phyloP scores from a whole-genome alignment of 2,888 invertebrate species.

The Epirrita christyi region DNA sequence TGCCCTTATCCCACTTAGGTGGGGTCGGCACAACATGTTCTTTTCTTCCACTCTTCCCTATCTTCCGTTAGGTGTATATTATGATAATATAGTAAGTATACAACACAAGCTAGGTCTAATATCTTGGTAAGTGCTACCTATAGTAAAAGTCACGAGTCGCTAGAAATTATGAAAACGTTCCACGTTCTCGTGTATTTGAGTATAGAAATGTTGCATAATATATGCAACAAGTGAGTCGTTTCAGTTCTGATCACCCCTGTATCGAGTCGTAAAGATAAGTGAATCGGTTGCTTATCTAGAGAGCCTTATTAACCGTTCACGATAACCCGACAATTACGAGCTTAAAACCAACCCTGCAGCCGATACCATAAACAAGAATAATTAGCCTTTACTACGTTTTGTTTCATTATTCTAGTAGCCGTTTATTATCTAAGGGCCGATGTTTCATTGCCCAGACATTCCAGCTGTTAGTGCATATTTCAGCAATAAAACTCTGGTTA shows the following conservation, averaged over 20 bases:
- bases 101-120: too few species aligned
- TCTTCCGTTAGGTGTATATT: too few species aligned
- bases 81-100: too few species aligned
- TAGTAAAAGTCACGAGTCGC: too few species aligned
- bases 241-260: conserved; percentile 36
- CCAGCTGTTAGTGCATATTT: conserved; percentile 3
- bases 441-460: conserved; percentile 16
- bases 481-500: conserved; percentile 2
- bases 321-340: conserved; percentile 69
- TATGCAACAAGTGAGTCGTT: conserved; percentile 13
- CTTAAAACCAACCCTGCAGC: conserved; percentile 41
- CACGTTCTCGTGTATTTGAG: too few species aligned
- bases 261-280: conserved; percentile 60
- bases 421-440: conserved; percentile 18
- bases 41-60: too few species aligned
- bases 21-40: too few species aligned
- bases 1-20: too few species aligned
- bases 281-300: conserved; percentile 53
- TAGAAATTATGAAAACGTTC: too few species aligned
- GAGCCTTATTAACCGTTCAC: conserved; percentile 62
- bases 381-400: conserved; percentile 19
- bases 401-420: conserved; percentile 21
- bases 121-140: too few species aligned
- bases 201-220: not conserved
- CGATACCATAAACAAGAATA: conserved; percentile 22